Percentiles rank a stretch among this genome's conserved stretches.
These are phyloP conservation scores for Drosophila setifemur DNA, from an alignment of 1,140 invertebrate genomes.

Conservation along the genomic window DNA sequence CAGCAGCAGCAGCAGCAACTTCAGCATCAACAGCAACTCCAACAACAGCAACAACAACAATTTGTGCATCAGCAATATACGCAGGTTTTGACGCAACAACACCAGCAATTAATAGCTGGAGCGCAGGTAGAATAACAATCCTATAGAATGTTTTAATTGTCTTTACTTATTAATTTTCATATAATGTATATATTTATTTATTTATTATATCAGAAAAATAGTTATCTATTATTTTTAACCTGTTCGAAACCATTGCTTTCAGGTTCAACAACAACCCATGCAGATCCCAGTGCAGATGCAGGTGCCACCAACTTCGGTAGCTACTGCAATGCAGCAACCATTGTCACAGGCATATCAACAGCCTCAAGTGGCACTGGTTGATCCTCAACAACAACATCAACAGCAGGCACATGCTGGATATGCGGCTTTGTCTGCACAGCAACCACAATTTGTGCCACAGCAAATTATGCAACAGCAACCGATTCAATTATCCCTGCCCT, in stretches of 20 bases:
- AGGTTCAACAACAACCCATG: slow-evolving; percentile 80
- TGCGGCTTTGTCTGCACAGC: slow-evolving; percentile 71
- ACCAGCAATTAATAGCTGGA: slow-evolving; percentile 75
- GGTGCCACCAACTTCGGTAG: slow-evolving; percentile 36
- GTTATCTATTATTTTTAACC: background rate
- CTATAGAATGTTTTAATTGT: no score
- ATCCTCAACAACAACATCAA: slow-evolving; percentile 51
- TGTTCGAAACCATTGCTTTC: slow-evolving; percentile 30
- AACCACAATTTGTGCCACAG: slow-evolving; percentile 74
- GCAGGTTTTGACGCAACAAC: slow-evolving; percentile 44
- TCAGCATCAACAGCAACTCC: slow-evolving; percentile 42
- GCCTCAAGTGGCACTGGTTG: slow-evolving; percentile 56
- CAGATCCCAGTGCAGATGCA: slow-evolving; percentile 56
- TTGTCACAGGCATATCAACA: slow-evolving; percentile 21
- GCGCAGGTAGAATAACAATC: slow-evolving; percentile 77
- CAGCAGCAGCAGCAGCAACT: slow-evolving; percentile 47
- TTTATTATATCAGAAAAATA: background rate
- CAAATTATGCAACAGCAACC: slow-evolving; percentile 57
- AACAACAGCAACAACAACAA: slow-evolving; percentile 64
- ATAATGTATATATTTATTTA: background rate
- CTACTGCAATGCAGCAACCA: slow-evolving; percentile 36
- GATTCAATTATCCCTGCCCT: slow-evolving; percentile 65
- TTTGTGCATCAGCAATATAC: slow-evolving; percentile 67
- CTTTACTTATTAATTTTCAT: no score
- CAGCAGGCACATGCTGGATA: slow-evolving; percentile 33